Evolutionary conservation across 1,140 invertebrate species (phyloP), one percentile per base, ranked within the genome.

Genomic region (Drosophila cardini): DNA sequence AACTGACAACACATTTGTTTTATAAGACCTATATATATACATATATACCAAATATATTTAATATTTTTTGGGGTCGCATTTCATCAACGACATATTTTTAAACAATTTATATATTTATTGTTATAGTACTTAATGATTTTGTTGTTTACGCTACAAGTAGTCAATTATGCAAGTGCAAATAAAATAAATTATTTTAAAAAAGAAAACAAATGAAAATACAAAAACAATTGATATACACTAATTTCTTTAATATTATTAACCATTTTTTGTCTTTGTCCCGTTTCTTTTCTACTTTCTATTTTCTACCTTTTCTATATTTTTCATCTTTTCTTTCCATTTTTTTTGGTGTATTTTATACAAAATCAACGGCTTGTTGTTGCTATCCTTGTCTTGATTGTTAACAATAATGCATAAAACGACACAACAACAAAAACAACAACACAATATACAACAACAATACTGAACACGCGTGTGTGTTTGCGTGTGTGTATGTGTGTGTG

Each of bases 341-440:
- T 32, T 13, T 32, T 18, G 53, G 34, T 34, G 9, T 62, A 80
- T 73, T 81, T 38, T 72, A 81, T 45, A 76, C 72, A 71, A 50
- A 80, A 65, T 76, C 75, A 72, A 87, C 78, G 82, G 79, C 82
- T 86, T 86, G 79, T 83, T 86, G 83, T 86, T 86, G 82, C 62
- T 76, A 58, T 76, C 58, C 76, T 61, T 79, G 62, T 79, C 73
- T 79, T 72, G 76, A 86, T 74, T 80, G 69, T 69, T 69, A 61
- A 77, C 72, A 68, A 57, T 62, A 76, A 67, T 80, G 72, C 46
- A 72, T 46, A 56, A 67, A 70, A 69, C 69, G 63, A 80, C 63
- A 68, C 65, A 61, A 68, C 57, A 43, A 73, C 75, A 57, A n/a
- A n/a, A n/a, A 72, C 70, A 30, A 76, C 61, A 34, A 57, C 65